These are phyloP conservation scores for Cephalopholis sonnerati DNA, from an alignment of 2,113 vertebrate species.

Conservation along the genomic window DNA sequence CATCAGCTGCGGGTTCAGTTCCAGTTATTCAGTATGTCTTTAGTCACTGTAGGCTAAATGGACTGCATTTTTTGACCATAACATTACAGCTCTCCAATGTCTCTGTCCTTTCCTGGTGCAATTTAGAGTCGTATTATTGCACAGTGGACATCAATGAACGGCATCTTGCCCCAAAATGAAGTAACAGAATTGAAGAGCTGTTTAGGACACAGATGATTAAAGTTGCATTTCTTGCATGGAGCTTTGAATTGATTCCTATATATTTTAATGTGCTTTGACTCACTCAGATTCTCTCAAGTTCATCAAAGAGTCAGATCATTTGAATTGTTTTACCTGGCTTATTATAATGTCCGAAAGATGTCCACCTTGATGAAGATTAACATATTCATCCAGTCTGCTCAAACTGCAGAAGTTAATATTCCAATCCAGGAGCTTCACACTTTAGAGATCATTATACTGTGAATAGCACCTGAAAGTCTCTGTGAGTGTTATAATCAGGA, in stretches of 20 bases:
- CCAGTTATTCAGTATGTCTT: no score
- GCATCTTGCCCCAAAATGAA: not conserved
- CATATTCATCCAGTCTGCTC: slow-evolving; percentile 25
- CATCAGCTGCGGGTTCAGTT: no score
- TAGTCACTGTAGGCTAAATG: no score
- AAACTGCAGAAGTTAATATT: slow-evolving; percentile 46
- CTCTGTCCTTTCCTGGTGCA: no score
- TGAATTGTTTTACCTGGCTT: slow-evolving; percentile 13
- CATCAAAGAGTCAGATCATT: not conserved
- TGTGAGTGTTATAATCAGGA: slow-evolving; percentile 43
- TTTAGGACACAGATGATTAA: not conserved
- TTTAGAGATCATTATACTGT: slow-evolving; percentile 53
- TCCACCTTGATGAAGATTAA: slow-evolving; percentile 25
- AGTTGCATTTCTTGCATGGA: not conserved
- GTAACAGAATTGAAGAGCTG: not conserved
- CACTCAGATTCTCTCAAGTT: not conserved
- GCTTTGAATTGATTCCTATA: not conserved
- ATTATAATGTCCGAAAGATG: not conserved
- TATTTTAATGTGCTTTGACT: not conserved
- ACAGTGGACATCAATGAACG: not conserved
- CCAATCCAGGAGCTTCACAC: slow-evolving; percentile 44
- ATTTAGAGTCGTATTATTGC: not conserved
- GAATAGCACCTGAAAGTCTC: slow-evolving; percentile 55
- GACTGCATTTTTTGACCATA: not conserved
- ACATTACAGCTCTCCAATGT: not conserved